Percentiles rank a stretch among this genome's conserved stretches.
These are phyloP conservation scores for Lycaon pictus DNA, from an alignment of 2,113 vertebrate species.

Conservation along the genomic window DNA sequence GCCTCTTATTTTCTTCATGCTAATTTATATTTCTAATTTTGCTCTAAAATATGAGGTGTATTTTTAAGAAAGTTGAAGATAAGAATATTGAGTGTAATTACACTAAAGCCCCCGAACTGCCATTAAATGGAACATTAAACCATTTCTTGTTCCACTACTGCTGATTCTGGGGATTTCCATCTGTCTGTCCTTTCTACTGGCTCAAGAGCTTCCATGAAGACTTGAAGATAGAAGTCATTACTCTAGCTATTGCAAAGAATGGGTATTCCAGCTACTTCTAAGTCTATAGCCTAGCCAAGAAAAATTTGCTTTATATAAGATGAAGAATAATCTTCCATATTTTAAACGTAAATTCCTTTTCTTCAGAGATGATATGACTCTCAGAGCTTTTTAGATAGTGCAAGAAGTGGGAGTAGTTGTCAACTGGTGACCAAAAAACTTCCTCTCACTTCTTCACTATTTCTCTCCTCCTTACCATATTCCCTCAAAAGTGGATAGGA, in stretches of 20 bases:
- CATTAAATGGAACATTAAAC: neutral
- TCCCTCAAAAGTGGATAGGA: neutral
- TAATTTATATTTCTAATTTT: neutral
- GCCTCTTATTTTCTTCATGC: neutral
- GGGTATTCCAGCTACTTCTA: neutral
- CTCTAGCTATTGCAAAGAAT: neutral
- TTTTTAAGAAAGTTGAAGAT: slow-evolving; percentile 16
- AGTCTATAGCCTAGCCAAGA: neutral
- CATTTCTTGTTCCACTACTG: neutral
- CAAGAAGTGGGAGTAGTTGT: neutral
- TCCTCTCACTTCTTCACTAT: neutral
- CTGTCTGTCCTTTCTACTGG: neutral
- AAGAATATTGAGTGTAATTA: neutral
- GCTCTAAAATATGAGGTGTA: neutral
- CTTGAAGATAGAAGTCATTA: neutral
- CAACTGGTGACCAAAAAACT: neutral
- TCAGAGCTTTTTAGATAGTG: neutral
- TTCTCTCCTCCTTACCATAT: neutral
- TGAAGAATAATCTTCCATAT: neutral
- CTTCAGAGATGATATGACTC: neutral
- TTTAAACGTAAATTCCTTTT: slow-evolving; percentile 26
- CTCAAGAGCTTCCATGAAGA: neutral
- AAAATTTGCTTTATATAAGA: neutral
- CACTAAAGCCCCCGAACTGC: neutral
- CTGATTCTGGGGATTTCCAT: neutral